Evolutionary conservation across 2,113 vertebrate species (phyloP).

Genomic region (Triplophysa siluroides): DNA sequence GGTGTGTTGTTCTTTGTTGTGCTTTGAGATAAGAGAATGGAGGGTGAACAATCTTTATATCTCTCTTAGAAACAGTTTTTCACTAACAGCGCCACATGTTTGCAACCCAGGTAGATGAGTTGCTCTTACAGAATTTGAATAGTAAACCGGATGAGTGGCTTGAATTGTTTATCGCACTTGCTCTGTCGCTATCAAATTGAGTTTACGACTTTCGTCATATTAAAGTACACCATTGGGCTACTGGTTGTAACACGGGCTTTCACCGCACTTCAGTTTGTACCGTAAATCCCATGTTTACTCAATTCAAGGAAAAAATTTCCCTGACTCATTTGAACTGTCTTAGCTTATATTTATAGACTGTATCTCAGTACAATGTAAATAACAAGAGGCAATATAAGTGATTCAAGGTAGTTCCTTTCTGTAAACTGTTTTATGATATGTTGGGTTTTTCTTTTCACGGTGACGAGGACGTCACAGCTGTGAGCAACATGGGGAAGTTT

Average conservation of each 20-base stretch:
- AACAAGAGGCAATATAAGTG: background rate
- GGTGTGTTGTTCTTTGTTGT: constrained; percentile 18
- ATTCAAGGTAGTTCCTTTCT: background rate
- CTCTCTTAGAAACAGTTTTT: background rate
- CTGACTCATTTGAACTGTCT: constrained; percentile 26
- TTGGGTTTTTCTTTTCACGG: background rate
- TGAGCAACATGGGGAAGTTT: constrained; percentile 5
- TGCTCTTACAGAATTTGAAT: constrained; percentile 4
- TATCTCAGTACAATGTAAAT: constrained; percentile 19
- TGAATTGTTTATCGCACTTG: constrained; percentile 1
- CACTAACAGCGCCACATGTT: background rate
- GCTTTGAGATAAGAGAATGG: background rate
- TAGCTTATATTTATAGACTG: background rate
- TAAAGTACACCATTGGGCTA: background rate
- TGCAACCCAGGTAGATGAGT: background rate
- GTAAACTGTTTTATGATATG: constrained; percentile 26
- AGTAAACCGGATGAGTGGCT: constrained; percentile 15
- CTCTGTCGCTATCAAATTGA: constrained; percentile 2
- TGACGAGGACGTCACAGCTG: constrained; percentile 10
- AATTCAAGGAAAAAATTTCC: constrained; percentile 6
- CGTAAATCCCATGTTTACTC: background rate
- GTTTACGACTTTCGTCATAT: constrained; percentile 8
- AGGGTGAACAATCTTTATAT: background rate
- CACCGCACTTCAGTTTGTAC: background rate
- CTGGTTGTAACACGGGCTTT: background rate